phyloP scores from a whole-genome alignment of 1,140 invertebrate species.

The Drosophila pseudoobscura region DNA sequence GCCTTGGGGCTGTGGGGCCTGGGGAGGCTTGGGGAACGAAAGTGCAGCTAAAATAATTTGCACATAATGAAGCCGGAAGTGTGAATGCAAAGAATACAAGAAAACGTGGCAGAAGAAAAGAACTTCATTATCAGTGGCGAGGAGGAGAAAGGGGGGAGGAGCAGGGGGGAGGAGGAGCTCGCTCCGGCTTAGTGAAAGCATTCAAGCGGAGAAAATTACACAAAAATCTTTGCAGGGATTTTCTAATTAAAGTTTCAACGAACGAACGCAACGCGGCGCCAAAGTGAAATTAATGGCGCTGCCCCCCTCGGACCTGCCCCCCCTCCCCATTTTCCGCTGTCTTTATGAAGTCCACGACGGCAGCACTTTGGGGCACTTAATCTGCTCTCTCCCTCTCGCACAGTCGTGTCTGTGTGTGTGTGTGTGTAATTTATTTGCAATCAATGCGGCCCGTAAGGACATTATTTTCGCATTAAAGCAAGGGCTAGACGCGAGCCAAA shows the following conservation, averaged over 20 bases:
- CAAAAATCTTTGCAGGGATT: slow-evolving; percentile 69
- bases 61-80: slow-evolving; percentile 80
- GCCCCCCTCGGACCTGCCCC: slow-evolving; percentile 44
- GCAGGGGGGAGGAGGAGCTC: too few relatives aligned
- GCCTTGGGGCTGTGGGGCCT: neutral
- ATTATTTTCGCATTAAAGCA: slow-evolving; percentile 78
- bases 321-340: neutral
- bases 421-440: slow-evolving; percentile 79
- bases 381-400: too few relatives aligned
- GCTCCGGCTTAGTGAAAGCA: slow-evolving; percentile 34
- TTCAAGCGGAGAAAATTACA: slow-evolving; percentile 70
- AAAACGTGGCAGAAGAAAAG: slow-evolving; percentile 54
- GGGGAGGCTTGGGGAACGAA: slow-evolving; percentile 7
- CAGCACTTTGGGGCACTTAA: slow-evolving; percentile 57
- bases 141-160: slow-evolving; percentile 1
- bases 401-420: slow-evolving; percentile 10
- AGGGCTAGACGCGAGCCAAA: slow-evolving; percentile 16
- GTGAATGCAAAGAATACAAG: slow-evolving; percentile 74
- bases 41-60: slow-evolving; percentile 80
- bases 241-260: slow-evolving; percentile 79
- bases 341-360: slow-evolving; percentile 67
- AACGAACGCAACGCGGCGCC: slow-evolving; percentile 56
- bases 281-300: slow-evolving; percentile 78
- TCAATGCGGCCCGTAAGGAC: slow-evolving; percentile 74
- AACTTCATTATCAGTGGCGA: slow-evolving; percentile 71